Conservation (phyloP, 2,797 vertebrate species). For the Rhincodon typus region DNA sequence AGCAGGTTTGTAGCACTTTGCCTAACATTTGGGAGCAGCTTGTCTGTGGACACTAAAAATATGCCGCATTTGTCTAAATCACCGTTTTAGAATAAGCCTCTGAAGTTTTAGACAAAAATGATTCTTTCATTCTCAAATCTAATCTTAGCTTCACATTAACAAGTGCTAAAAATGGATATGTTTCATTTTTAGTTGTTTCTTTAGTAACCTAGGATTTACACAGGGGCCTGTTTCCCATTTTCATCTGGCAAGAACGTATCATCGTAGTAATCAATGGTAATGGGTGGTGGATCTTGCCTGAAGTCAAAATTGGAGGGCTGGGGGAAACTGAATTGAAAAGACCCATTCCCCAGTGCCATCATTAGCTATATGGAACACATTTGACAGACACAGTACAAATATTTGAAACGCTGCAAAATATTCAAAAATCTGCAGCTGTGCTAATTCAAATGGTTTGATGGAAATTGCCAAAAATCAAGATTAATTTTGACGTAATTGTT, state of each 20-base stretch:
- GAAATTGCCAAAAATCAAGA: neutral
- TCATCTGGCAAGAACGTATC: neutral
- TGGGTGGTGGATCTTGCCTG: neutral
- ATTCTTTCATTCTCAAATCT: neutral
- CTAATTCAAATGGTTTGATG: neutral
- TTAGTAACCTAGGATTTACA: neutral
- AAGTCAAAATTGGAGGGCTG: slow-evolving; percentile 1
- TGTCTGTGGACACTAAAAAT: neutral
- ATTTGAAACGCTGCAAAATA: slow-evolving; percentile 17
- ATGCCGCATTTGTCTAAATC: neutral
- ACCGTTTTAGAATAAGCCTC: neutral
- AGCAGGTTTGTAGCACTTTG: neutral
- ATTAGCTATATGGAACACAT: neutral
- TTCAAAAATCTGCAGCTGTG: neutral
- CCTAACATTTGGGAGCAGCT: neutral
- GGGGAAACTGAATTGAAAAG: neutral
- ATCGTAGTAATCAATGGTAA: neutral
- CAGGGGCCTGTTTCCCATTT: neutral
- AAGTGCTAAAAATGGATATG: neutral
- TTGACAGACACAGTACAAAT: slow-evolving; percentile 3
- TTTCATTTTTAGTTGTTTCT: neutral
- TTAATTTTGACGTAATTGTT: neutral
- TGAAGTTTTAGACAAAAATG: neutral
- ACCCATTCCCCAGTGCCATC: neutral
- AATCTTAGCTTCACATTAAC: neutral